Conservation (phyloP, 2,113 vertebrate species). For the Mastomys natalensis region DNA sequence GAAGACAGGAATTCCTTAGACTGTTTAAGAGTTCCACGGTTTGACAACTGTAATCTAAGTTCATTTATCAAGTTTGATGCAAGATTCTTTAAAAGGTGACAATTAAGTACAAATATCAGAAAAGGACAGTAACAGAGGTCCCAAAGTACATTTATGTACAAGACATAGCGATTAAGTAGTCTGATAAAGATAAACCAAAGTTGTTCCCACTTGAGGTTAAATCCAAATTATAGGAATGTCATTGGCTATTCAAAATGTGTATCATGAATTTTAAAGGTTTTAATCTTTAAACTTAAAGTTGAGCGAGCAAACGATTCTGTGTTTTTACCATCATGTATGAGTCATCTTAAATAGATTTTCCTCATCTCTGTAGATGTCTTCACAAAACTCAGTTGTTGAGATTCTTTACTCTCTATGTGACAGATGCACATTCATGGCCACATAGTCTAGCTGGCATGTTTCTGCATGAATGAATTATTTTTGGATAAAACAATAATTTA, state of each 20-base stretch:
- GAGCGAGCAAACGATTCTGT: slow-evolving; percentile 58
- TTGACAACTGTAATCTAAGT: background rate
- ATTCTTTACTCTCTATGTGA: background rate
- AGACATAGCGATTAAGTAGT: background rate
- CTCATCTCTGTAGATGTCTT: background rate
- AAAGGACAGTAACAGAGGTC: background rate
- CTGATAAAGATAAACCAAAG: slow-evolving; percentile 49
- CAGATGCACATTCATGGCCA: background rate
- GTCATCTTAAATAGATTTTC: background rate
- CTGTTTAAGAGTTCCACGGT: background rate
- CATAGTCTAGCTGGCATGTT: background rate
- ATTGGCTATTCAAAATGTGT: slow-evolving; percentile 53
- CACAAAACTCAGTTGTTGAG: background rate
- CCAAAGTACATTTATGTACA: background rate
- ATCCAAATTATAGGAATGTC: slow-evolving; percentile 36
- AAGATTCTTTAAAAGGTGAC: background rate
- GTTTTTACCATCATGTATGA: slow-evolving; percentile 46
- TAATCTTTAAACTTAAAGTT: slow-evolving; percentile 74
- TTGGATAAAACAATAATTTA: background rate
- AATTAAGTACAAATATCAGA: background rate
- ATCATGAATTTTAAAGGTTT: slow-evolving; percentile 66
- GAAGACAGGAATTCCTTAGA: background rate
- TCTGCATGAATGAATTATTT: background rate
- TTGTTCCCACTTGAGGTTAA: slow-evolving; percentile 55
- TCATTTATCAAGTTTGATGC: background rate